Conservation (phyloP, 2,797 vertebrate genomes). For the Rachycentron canadum region DNA sequence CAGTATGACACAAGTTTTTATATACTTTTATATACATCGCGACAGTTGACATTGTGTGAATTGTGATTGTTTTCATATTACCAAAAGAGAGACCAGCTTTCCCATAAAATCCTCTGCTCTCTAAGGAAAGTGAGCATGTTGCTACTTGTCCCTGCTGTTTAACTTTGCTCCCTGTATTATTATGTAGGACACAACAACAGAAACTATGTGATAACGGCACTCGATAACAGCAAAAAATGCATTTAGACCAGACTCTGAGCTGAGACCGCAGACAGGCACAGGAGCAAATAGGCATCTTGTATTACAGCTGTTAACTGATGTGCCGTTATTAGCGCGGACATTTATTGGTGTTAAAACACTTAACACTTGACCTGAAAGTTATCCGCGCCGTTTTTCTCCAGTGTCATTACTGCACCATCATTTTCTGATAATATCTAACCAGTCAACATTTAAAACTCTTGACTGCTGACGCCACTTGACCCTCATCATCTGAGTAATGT, state of each 20-base stretch:
- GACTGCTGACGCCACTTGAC: neutral
- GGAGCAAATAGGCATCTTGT: neutral
- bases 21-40: no score
- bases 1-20: neutral
- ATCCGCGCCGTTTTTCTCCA: no score
- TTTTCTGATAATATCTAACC: neutral
- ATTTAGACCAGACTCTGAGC: neutral
- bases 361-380: no score
- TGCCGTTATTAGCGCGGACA: neutral
- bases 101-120: neutral
- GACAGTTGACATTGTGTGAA: no score
- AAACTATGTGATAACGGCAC: neutral
- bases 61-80: no score
- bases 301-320: no score
- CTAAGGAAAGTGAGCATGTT: conserved; percentile 1
- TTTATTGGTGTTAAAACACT: neutral
- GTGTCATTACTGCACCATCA: neutral
- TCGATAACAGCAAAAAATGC: neutral
- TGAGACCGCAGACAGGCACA: neutral
- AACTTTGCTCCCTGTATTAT: neutral
- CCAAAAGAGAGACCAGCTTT: neutral
- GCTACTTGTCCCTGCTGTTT: neutral
- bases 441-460: neutral
- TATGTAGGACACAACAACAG: neutral
- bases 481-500: neutral